phyloP scores from a whole-genome alignment of 2,888 invertebrate genomes.

The Strigamia maritima region DNA sequence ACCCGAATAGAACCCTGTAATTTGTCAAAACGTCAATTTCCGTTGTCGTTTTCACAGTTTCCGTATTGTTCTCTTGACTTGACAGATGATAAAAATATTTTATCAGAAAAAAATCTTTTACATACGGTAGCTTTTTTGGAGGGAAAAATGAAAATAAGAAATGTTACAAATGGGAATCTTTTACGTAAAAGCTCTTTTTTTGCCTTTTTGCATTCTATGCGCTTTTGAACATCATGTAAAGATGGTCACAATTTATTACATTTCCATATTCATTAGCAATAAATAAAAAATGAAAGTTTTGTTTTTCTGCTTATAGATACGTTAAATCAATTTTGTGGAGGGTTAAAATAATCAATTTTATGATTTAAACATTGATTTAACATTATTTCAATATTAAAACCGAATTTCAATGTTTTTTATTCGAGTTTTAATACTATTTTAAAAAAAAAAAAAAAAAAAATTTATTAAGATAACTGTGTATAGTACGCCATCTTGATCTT shows the following conservation, averaged over 20 bases:
- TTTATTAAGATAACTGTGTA: too few species aligned
- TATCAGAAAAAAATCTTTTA: not conserved
- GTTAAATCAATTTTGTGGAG: too few species aligned
- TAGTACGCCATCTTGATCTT: too few species aligned
- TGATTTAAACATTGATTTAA: too few species aligned
- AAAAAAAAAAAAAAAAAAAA: too few species aligned
- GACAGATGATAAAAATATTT: constrained; percentile 22
- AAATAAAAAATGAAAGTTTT: not conserved
- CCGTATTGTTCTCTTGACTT: constrained; percentile 11
- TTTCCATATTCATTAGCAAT: not conserved
- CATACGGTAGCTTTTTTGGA: not conserved
- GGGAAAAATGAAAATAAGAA: not conserved
- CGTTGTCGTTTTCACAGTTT: constrained; percentile 12
- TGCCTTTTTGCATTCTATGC: not conserved
- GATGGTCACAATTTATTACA: not conserved
- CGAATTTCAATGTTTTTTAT: too few species aligned
- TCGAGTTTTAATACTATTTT: too few species aligned
- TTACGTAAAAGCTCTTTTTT: not conserved
- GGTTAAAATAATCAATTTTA: too few species aligned
- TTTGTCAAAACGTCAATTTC: constrained; percentile 28
- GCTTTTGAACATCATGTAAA: not conserved
- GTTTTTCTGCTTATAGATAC: not conserved
- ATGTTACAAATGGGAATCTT: not conserved
- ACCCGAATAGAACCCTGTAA: constrained; percentile 13
- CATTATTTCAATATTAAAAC: too few species aligned